Base-by-base conservation (phyloP, 2,888 invertebrate genomes). In the Watsonalla binaria region DNA sequence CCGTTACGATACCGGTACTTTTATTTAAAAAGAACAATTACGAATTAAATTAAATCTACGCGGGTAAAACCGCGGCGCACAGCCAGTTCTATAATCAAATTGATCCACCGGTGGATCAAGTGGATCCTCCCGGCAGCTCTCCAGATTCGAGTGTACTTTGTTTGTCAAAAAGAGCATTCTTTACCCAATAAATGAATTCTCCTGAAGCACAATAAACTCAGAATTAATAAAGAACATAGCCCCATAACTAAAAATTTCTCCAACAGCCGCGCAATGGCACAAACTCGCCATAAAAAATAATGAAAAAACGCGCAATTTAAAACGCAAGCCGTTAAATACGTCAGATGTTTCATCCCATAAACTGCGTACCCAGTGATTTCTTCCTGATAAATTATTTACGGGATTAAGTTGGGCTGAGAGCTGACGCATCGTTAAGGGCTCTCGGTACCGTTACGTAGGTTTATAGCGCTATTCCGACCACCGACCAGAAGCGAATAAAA, bases 301-400 rank as follows among this genome's bases (percentile, higher is more conserved):
- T 42, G 42, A 42, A 42, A 42, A 42, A 42, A 42, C 42, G 42
- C 42, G 42, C 42, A 42, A 42, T 42, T 42, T 42, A 8, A 42
- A 42, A 42, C 42, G 11, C 42, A 42, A 42, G 42, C 42, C 42
- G 57, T 61, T 67, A 70, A 70, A 65, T 61, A 60, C 60, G 56
- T 56, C 54, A 56, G 42, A 42, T 42, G 42, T 42, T 42, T 42
- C 42, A 42, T 42, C 42, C 42, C 42, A 42, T 42, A 42, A 42
- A 42, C 6, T 42, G 42, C 11, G 42, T 42, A 11, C 42, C 76
- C 82, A 76, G 82, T 85, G 88, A 88, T 87, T 87, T 85, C 83
- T 80, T 79, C 80, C 81, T 84, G 80, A 86, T 89, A 86, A 83
- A 84, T 86, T 88, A 88, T 89, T 88, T 84, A 87, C 75, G 74